Percentiles rank a stretch among this genome's conserved stretches.
These are phyloP conservation scores for Theretra japonica DNA, from an alignment of 2,888 invertebrate genomes.

Conservation along the genomic window DNA sequence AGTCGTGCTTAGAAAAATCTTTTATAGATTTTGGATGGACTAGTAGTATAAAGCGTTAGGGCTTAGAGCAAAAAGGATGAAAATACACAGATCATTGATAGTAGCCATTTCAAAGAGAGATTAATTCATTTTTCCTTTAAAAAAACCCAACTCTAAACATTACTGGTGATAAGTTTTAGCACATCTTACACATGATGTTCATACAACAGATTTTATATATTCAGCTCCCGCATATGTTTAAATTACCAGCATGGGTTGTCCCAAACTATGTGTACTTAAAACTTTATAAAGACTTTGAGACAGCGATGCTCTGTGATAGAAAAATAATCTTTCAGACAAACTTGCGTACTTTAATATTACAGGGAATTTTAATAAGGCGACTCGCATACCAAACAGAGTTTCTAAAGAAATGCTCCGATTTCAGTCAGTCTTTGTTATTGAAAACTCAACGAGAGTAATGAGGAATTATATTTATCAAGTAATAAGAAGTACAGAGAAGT, in stretches of 20 bases:
- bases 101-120: too few species aligned
- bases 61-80: too few species aligned
- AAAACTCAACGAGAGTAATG: neutral
- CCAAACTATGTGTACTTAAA: constrained; percentile 12
- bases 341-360: constrained; percentile 13
- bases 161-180: neutral
- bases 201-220: neutral
- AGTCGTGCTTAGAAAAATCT: too few species aligned
- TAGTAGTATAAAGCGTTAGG: too few species aligned
- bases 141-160: neutral
- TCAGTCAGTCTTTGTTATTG: neutral
- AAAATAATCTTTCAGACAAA: constrained; percentile 17
- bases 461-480: neutral
- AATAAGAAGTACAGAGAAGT: neutral
- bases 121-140: too few species aligned
- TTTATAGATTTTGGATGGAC: too few species aligned
- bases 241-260: neutral
- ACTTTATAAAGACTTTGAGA: constrained; percentile 14
- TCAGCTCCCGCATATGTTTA: neutral
- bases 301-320: neutral
- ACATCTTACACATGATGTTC: neutral
- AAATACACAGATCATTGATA: too few species aligned
- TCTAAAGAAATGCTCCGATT: neutral
- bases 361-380: neutral
- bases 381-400: neutral